These are phyloP conservation scores for Epinotia ramella DNA, from an alignment of 2,888 invertebrate genomes.

Conservation along the genomic window DNA sequence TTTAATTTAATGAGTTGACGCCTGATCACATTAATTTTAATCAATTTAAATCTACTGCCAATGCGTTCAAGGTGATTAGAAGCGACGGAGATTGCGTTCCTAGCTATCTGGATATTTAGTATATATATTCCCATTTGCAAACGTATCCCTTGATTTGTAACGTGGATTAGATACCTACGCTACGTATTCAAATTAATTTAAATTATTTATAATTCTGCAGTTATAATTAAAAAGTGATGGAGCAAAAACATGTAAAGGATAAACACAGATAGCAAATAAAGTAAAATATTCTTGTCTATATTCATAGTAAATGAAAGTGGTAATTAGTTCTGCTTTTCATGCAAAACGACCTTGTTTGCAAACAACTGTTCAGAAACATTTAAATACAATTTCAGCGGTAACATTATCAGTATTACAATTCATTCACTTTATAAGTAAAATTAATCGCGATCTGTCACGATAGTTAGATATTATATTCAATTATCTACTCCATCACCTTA, in stretches of 20 bases:
- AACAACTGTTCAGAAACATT: constrained; percentile 25
- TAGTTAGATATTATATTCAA: constrained; percentile 29
- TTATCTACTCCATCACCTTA: constrained; percentile 17
- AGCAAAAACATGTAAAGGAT: not conserved
- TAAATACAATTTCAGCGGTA: constrained; percentile 18
- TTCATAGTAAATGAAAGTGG: constrained; percentile 2
- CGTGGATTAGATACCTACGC: not conserved
- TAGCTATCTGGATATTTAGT: not conserved
- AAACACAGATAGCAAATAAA: not conserved
- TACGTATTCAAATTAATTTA: not conserved
- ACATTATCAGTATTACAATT: constrained; percentile 15
- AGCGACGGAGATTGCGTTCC: not conserved
- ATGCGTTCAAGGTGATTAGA: not conserved
- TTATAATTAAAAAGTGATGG: not conserved
- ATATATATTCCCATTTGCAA: not conserved
- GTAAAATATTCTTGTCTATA: not conserved
- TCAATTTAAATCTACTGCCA: not conserved
- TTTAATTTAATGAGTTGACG: constrained; percentile 24
- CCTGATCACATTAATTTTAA: constrained; percentile 1
- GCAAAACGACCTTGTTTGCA: constrained; percentile 16
- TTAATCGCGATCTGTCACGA: constrained; percentile 35
- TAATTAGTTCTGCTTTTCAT: constrained; percentile 18
- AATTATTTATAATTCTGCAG: not conserved
- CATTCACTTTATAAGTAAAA: constrained; percentile 16
- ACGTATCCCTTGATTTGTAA: not conserved